Evolutionary conservation across 92 coral and sea anemone species (phyloP), one percentile per base, ranked within the genome.

Genomic region (Micromussa lordhowensis): DNA sequence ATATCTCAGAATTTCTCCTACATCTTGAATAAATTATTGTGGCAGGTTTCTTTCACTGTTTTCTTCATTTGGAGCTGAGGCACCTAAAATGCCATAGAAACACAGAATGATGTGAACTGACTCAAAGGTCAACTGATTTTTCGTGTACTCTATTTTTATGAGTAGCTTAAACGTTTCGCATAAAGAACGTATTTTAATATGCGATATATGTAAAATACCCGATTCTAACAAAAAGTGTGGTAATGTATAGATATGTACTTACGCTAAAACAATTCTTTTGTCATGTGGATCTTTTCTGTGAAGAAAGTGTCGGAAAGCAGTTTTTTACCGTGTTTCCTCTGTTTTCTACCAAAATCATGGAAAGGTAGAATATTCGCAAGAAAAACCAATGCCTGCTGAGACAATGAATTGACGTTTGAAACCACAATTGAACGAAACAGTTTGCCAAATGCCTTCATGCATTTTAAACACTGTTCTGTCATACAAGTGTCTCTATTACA

Each of bases 341-440:
- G 68, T 13, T 66, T 66, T 36, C 38, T 2, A 12, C 30, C 31
- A 38, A 28, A 66, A 32, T n/a, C 76, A 66, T n/a, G 15, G 15
- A 81, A n/a, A 36, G 14, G n/a, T 19, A 4, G 24, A 71, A 71
- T 81, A 66, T 81, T 63, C 32, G 1, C 12, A 4, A 22, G 24
- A 38, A n/a, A 40, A 28, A 10, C 53, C 17, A 19, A 58, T 15
- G 48, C 85, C 74, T 38, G 85, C 85, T 81, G 85, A 16, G 85
- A 48, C 12, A 44, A 6, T 71, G 7, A 0, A 68, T 64, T 81
- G 76, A 38, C 85, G 59, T 81, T 66, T 48, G 36, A n/a, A 81
- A 40, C 85, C 85, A 38, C 85, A 81, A 81, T 81, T 81, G 48
- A 66, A 63, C 34, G 76, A 81, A 29, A 38, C 76, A 35, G 75